A percentile compares a stretch with the other conserved stretches of the same genome.
Evolutionary conservation across 2,797 vertebrate genomes (phyloP).

Genomic region (Steatocranus sp.): DNA sequence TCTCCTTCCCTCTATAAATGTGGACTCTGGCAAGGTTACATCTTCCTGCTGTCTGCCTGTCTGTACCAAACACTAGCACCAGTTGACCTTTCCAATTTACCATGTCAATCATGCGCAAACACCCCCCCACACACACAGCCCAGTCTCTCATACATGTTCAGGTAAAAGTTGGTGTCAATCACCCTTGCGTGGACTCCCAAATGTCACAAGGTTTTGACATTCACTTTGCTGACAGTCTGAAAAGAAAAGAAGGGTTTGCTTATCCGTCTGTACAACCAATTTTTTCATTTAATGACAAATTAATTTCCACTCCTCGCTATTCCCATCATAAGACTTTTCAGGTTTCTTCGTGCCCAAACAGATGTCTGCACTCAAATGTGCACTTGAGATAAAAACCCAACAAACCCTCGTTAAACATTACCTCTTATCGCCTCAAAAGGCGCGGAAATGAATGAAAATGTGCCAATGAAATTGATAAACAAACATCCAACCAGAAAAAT

Average conservation of each 20-base stretch:
- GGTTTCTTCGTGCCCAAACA: neutral
- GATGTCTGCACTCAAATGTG: neutral
- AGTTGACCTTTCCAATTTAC: conserved; percentile 67
- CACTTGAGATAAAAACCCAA: neutral
- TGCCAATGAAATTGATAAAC: neutral
- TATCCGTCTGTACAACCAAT: neutral
- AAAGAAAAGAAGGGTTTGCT: neutral
- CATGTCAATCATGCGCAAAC: conserved; percentile 46
- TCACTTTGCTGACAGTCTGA: conserved; percentile 18
- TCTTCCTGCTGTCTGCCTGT: conserved; percentile 31
- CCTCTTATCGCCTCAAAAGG: conserved; percentile 11
- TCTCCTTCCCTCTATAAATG: neutral
- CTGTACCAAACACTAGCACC: conserved; percentile 22
- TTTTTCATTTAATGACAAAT: neutral
- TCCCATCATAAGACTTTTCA: neutral
- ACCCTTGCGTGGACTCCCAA: conserved; percentile 30
- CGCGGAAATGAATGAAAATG: neutral
- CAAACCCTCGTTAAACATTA: conserved; percentile 14
- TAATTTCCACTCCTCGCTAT: neutral
- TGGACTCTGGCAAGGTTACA: conserved; percentile 39
- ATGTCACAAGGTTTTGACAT: conserved; percentile 52
- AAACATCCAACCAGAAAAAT: neutral
- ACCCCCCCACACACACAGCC: neutral
- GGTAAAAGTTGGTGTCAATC: conserved; percentile 47
- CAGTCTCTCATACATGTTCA: conserved; percentile 4